Conservation (phyloP, 2,113 vertebrate species). For the Eira barbara region DNA sequence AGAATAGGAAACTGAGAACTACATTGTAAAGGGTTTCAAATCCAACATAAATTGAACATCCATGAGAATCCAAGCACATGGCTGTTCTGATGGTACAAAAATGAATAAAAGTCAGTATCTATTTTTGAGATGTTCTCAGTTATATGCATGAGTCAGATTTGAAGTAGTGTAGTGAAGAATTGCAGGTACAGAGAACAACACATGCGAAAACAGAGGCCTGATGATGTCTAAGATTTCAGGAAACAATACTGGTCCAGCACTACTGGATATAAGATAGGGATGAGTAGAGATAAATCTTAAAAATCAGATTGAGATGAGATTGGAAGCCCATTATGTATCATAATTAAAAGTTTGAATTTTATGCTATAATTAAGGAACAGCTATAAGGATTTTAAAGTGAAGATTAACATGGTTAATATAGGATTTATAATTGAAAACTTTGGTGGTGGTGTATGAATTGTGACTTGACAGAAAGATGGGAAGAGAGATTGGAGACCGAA, state of each 20-base stretch:
- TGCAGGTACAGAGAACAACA: not conserved
- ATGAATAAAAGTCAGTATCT: not conserved
- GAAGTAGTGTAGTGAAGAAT: not conserved
- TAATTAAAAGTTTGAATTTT: not conserved
- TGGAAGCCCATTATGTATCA: not conserved
- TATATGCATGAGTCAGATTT: not conserved
- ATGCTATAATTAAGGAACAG: not conserved
- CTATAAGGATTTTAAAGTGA: not conserved
- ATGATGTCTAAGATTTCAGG: not conserved
- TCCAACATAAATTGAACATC: not conserved
- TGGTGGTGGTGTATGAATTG: not conserved
- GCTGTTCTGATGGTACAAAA: not conserved
- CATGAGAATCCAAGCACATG: not conserved
- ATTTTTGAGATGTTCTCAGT: not conserved
- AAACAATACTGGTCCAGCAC: not conserved
- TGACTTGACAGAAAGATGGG: not conserved
- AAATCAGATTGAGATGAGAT: not conserved
- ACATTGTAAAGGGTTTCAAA: not conserved
- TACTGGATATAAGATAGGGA: not conserved
- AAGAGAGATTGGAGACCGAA: not conserved
- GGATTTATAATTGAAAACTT: not conserved
- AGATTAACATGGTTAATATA: not conserved
- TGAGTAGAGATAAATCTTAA: not conserved
- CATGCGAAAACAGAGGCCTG: not conserved
- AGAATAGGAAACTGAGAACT: not conserved